phyloP scores from a whole-genome alignment of 2,888 invertebrate genomes.

The Pseudococcus longispinus region DNA sequence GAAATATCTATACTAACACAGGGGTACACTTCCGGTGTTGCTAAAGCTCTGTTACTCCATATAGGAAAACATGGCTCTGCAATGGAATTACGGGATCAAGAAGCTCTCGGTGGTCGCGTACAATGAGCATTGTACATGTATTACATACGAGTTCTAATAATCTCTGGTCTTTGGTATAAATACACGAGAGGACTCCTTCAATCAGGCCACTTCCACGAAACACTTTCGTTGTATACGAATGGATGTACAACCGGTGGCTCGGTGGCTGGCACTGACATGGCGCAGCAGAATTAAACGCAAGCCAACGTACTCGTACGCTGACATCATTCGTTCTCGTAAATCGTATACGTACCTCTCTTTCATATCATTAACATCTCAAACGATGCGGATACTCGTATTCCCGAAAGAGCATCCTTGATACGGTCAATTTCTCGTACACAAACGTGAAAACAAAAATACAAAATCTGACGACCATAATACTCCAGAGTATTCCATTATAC shows the following conservation, averaged over 20 bases:
- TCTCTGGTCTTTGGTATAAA: not conserved
- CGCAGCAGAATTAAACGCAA: not conserved
- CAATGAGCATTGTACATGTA: not conserved
- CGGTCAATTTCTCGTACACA: not conserved
- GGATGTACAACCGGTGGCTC: not conserved
- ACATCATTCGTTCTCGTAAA: constrained; percentile 7
- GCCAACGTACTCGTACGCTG: not conserved
- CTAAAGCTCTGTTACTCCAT: not conserved
- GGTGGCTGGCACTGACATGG: not conserved
- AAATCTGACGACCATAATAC: not conserved
- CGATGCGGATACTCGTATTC: constrained; percentile 32
- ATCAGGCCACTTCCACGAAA: not conserved
- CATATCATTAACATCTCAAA: constrained; percentile 22
- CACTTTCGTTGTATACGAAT: not conserved
- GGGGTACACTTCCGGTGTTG: not conserved
- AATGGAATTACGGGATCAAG: not conserved
- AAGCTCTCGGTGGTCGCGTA: not conserved
- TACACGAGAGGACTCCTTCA: not conserved
- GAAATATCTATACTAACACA: not conserved
- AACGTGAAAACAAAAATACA: not conserved
- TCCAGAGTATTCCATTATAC: not conserved
- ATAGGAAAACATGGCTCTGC: not conserved
- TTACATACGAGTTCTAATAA: not conserved
- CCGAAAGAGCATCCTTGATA: constrained; percentile 3
- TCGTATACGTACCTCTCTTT: not conserved